A percentile compares a stretch with the other conserved stretches of the same genome.
phyloP scores from a whole-genome alignment of 2,888 invertebrate genomes.

The Onthophagus sagittarius region DNA sequence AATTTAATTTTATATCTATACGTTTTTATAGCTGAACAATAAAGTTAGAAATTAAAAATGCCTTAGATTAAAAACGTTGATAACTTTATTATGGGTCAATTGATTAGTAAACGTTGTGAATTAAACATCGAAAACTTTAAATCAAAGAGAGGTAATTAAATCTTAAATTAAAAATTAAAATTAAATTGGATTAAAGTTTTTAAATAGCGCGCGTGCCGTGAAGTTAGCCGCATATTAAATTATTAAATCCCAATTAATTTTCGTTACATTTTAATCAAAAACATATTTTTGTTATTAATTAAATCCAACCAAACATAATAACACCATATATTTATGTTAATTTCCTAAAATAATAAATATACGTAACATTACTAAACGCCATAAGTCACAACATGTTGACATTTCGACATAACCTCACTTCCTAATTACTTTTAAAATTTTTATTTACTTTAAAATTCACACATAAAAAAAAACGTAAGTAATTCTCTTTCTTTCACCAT shows the following conservation, averaged over 20 bases:
- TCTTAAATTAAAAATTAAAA: not conserved
- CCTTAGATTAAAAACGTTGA: not conserved
- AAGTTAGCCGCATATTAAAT: no score
- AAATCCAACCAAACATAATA: not conserved
- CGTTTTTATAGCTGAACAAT: no score
- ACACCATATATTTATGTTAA: not conserved
- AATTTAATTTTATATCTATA: no score
- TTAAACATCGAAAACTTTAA: not conserved
- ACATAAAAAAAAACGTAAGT: slow-evolving; percentile 8
- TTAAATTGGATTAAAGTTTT: not conserved
- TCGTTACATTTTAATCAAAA: no score
- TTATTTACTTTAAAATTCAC: slow-evolving; percentile 14
- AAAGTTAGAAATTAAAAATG: not conserved
- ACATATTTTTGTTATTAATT: no score
- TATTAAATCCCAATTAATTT: no score
- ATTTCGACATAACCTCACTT: slow-evolving; percentile 15
- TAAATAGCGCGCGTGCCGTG: no score
- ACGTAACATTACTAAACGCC: slow-evolving; percentile 5
- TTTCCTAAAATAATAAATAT: not conserved
- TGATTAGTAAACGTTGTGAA: not conserved
- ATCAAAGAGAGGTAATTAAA: not conserved
- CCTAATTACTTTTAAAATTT: slow-evolving; percentile 9
- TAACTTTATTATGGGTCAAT: not conserved
- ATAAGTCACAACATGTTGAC: not conserved
- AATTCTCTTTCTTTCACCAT: not conserved